phyloP scores from a whole-genome alignment of 2,888 invertebrate genomes.

The Pollenia angustigena region DNA sequence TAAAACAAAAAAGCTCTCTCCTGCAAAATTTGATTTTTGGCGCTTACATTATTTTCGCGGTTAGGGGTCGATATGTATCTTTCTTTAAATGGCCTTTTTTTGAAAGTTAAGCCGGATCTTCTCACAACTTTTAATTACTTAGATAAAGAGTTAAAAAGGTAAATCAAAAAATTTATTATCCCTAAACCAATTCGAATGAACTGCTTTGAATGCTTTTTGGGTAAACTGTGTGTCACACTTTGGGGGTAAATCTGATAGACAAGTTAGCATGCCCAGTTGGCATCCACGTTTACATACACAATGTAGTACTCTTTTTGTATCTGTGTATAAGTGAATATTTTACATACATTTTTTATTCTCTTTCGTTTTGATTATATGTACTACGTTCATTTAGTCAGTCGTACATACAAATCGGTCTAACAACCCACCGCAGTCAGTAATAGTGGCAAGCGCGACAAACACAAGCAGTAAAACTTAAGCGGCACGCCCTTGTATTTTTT shows the following conservation, averaged over 20 bases:
- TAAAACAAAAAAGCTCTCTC: too few relatives aligned
- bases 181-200: neutral
- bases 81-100: too few relatives aligned
- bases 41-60: too few relatives aligned
- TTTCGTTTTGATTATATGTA: slow-evolving; percentile 47
- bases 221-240: neutral
- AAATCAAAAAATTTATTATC: too few relatives aligned
- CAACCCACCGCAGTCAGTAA: slow-evolving; percentile 67
- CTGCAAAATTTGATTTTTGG: too few relatives aligned
- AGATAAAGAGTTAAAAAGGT: too few relatives aligned
- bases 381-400: slow-evolving; percentile 47
- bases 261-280: slow-evolving; percentile 12
- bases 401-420: slow-evolving; percentile 58
- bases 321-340: slow-evolving; percentile 29
- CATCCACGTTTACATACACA: slow-evolving; percentile 53
- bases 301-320: slow-evolving; percentile 24
- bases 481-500: slow-evolving; percentile 71
- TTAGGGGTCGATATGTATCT: too few relatives aligned
- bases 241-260: neutral
- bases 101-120: too few relatives aligned
- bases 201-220: neutral
- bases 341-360: slow-evolving; percentile 59
- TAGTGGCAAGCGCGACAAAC: slow-evolving; percentile 67
- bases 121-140: too few relatives aligned
- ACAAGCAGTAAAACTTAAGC: slow-evolving; percentile 47